phyloP scores from a whole-genome alignment of 2,888 invertebrate species.

The Artemia sinica region DNA sequence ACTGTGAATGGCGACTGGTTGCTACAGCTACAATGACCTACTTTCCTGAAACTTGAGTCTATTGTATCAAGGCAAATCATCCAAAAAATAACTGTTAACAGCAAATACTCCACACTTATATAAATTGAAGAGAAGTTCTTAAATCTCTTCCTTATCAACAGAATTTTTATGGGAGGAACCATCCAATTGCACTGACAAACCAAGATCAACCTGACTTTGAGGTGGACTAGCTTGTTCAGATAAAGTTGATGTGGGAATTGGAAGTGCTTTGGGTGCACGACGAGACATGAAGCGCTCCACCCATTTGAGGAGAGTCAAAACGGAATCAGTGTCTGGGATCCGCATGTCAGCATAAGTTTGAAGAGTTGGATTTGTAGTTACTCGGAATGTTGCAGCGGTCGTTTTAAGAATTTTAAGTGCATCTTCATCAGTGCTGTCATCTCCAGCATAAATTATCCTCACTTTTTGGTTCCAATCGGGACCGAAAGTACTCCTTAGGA shows the following conservation, averaged over 20 bases:
- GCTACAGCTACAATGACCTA: no score
- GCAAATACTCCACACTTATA: no score
- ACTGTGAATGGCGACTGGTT: no score
- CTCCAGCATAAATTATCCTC: conserved; percentile 72
- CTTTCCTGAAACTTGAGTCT: no score
- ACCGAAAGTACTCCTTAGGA: conserved; percentile 69
- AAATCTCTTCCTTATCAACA: neutral
- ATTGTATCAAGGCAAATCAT: no score
- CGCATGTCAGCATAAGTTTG: conserved; percentile 72
- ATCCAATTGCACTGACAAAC: neutral
- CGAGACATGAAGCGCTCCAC: conserved; percentile 64
- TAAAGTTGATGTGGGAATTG: neutral
- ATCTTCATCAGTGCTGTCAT: conserved; percentile 74
- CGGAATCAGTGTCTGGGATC: conserved; percentile 70
- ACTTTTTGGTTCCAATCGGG: conserved; percentile 70
- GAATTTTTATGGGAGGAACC: neutral
- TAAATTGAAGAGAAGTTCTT: no score
- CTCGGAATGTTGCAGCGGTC: conserved; percentile 80
- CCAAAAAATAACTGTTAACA: no score
- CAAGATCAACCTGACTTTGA: neutral
- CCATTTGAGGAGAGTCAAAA: conserved; percentile 74
- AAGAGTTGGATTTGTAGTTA: conserved; percentile 63
- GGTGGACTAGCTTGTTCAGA: neutral
- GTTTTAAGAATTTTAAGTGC: conserved; percentile 46
- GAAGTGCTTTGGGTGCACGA: conserved; percentile 32